These are phyloP conservation scores for Dromaius novaehollandiae DNA, from an alignment of 2,113 vertebrate species.

Conservation along the genomic window DNA sequence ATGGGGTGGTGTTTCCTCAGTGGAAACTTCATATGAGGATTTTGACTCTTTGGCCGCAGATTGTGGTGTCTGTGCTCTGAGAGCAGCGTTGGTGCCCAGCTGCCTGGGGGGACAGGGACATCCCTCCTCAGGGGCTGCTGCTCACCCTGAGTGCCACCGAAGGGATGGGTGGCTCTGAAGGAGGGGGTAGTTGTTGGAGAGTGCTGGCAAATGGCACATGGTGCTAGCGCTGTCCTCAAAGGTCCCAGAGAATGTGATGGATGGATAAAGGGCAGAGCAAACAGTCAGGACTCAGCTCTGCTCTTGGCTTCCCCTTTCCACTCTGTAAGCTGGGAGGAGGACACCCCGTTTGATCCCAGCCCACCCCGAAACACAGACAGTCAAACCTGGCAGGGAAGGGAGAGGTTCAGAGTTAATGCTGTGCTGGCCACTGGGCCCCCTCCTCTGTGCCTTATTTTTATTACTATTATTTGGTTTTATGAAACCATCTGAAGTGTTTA, in stretches of 20 bases:
- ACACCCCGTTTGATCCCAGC: neutral
- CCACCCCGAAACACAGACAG: neutral
- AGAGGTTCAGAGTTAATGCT: neutral
- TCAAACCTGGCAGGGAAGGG: neutral
- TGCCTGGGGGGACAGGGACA: neutral
- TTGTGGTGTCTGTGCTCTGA: accelerated
- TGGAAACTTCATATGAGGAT: neutral
- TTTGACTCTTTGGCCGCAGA: neutral
- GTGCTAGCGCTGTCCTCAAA: neutral
- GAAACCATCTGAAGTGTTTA: too few species aligned
- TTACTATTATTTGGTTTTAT: neutral
- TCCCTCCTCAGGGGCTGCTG: neutral
- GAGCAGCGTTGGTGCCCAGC: neutral
- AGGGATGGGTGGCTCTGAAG: neutral
- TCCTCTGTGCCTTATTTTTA: too few species aligned
- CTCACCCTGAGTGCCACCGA: neutral
- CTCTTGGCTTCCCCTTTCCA: accelerated
- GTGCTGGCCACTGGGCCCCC: neutral
- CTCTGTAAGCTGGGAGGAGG: neutral
- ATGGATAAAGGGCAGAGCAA: neutral
- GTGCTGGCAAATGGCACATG: neutral
- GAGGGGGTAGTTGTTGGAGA: neutral
- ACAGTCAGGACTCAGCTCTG: neutral
- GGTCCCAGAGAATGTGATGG: neutral
- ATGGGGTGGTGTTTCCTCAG: conserved; percentile 50